A percentile compares a stretch with the other conserved stretches of the same genome.
phyloP scores from a whole-genome alignment of 2,888 invertebrate species.

The Eupithecia vulgata region DNA sequence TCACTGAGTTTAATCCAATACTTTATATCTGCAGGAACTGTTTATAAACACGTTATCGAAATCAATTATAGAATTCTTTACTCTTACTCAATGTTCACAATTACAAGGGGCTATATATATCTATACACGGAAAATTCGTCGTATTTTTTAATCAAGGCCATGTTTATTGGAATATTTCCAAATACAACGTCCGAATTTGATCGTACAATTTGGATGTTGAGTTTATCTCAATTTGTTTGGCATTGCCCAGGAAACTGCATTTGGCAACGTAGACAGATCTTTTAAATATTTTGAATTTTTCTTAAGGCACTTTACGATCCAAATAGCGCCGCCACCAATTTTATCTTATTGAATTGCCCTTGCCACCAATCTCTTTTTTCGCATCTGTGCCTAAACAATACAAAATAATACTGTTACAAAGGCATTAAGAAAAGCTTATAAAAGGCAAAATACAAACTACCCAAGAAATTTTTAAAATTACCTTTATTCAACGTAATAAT shows the following conservation, averaged over 20 bases:
- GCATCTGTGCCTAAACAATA: too few relatives aligned
- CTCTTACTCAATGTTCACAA: neutral
- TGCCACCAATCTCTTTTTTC: too few relatives aligned
- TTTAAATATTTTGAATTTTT: neutral
- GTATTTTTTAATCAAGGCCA: constrained; percentile 25
- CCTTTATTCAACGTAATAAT: too few relatives aligned
- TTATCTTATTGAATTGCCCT: too few relatives aligned
- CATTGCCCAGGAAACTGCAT: neutral
- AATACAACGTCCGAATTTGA: constrained; percentile 13
- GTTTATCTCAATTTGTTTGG: neutral
- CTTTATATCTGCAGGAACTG: neutral
- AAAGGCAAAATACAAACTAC: too few relatives aligned
- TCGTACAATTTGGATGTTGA: neutral
- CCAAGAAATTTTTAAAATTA: too few relatives aligned
- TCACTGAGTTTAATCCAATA: neutral
- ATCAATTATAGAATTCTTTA: neutral
- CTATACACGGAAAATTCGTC: neutral
- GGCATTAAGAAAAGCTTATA: too few relatives aligned
- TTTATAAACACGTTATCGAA: neutral
- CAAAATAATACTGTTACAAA: too few relatives aligned
- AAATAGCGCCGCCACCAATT: too few relatives aligned
- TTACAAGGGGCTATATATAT: neutral
- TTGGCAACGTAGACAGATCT: neutral
- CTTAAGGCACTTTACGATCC: neutral
- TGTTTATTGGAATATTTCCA: constrained; percentile 36